Evolutionary conservation across 2,113 vertebrate species (phyloP).

Genomic region (Oncorhynchus clarkii): DNA sequence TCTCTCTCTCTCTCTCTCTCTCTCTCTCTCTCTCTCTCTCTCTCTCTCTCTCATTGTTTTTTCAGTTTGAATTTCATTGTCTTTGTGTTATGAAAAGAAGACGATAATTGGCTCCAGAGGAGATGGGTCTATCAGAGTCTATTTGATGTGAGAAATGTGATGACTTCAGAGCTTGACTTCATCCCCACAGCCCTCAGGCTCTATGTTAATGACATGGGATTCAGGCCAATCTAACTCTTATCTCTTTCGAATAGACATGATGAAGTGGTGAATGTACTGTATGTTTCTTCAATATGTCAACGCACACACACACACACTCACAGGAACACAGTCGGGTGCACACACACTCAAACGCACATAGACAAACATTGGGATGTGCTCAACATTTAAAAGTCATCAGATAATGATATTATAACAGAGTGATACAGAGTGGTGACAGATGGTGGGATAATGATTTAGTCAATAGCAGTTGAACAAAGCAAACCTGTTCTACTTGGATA

Average conservation of each 20-base stretch:
- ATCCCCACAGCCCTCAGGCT: no score
- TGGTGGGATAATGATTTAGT: constrained; percentile 43
- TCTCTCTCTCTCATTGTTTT: constrained; percentile 22
- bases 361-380: constrained; percentile 38
- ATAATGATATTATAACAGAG: constrained; percentile 45
- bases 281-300: no score
- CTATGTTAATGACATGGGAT: no score
- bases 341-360: not conserved
- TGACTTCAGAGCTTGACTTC: not conserved
- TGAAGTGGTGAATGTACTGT: no score
- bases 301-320: no score
- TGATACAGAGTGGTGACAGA: not conserved
- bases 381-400: constrained; percentile 58
- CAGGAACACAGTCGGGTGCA: no score
- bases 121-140: constrained; percentile 35
- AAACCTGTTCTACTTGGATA: constrained; percentile 53
- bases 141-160: constrained; percentile 33
- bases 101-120: constrained; percentile 1
- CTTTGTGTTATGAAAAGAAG: not conserved
- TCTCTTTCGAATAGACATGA: no score
- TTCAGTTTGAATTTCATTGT: constrained; percentile 36
- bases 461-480: constrained; percentile 47
- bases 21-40: no score
- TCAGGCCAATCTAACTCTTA: no score
- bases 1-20: no score